Base-by-base conservation (phyloP, 2,797 vertebrate genomes). In the Rhadinocentrus ornatus region DNA sequence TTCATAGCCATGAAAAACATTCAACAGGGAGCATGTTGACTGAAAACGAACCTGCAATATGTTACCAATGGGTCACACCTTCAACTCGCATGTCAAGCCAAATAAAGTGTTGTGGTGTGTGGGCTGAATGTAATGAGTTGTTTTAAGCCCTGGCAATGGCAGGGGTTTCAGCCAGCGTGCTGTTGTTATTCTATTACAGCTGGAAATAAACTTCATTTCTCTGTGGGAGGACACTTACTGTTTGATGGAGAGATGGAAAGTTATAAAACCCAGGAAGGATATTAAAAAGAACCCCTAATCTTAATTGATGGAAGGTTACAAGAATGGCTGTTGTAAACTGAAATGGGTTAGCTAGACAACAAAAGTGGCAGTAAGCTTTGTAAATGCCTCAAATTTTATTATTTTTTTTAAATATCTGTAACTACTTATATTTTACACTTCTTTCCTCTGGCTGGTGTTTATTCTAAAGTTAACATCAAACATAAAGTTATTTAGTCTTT, bases 131-230 rank as follows among this genome's bases (percentile, higher is more conserved):
- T 50, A 48, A 54, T 22, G 34, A 78, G 72, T n/a, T 62, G 46
- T 70, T 74, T 78, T 75, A 75, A 73, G 56, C 48, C 39, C 39
- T 69, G 75, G 85, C 68, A 74, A 74, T 75, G 52, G 55, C 68
- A 12, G 60, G 34, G 61, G 71, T 41, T 69, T 20, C 6, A 29
- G 73, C 72, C 74, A 64, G 44, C 2, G 13, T 3, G 1, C 58
- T 0, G 66, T 75, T 34, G 70, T 77, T 26, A 76, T 76, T 78
- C 41, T 73, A 67, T 71, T 79, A 60, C 60, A 69, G 52, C 58
- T 74, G 71, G 66, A 81, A 75, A 73, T 34, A 0, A 81, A 50
- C 55, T 71, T 35, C 27, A 26, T 22, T 22, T 57, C 24, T 65
- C 37, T 52, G 66, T 59, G 59, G 50, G 5, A 53, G 50, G 70